Conservation (phyloP, 2,888 invertebrate species). For the Chalcosyrphus nemorum region DNA sequence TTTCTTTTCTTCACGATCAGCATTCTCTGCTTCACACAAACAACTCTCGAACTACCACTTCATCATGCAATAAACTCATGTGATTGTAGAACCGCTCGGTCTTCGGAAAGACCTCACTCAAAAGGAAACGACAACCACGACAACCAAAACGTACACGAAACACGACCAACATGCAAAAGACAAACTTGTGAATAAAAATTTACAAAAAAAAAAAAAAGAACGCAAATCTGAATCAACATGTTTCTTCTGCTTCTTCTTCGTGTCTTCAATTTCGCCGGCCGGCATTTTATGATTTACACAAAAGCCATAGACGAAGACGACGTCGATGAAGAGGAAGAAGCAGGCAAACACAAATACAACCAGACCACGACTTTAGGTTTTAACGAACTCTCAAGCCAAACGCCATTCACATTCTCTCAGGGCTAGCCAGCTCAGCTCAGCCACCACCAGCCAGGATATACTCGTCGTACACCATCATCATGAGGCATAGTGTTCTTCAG, state of each 20-base stretch:
- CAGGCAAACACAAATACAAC: conserved; percentile 18
- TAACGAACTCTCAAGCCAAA: conserved; percentile 40
- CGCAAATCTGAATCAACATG: conserved; percentile 53
- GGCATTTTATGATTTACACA: conserved; percentile 65
- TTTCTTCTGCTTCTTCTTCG: conserved; percentile 35
- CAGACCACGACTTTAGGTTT: conserved; percentile 56
- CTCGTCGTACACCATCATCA: conserved; percentile 50
- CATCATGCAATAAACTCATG: conserved; percentile 24
- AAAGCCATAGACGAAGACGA: no score
- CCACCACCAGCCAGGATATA: conserved; percentile 34
- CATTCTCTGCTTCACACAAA: conserved; percentile 53
- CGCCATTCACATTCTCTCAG: conserved; percentile 60
- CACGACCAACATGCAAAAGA: conserved; percentile 67
- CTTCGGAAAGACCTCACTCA: conserved; percentile 38
- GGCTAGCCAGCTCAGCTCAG: conserved; percentile 23
- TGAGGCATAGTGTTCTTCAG: conserved; percentile 66
- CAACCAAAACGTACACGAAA: conserved; percentile 44
- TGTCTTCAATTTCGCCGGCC: conserved; percentile 53
- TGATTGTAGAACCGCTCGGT: conserved; percentile 29
- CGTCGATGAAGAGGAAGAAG: conserved; percentile 41
- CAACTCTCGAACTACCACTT: conserved; percentile 56
- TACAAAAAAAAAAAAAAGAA: conserved; percentile 13
- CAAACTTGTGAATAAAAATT: conserved; percentile 63
- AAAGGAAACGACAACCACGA: conserved; percentile 53
- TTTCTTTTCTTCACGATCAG: conserved; percentile 60